Evolutionary conservation across 2,113 vertebrate species (phyloP).

Genomic region (Cynopterus brachyotis): DNA sequence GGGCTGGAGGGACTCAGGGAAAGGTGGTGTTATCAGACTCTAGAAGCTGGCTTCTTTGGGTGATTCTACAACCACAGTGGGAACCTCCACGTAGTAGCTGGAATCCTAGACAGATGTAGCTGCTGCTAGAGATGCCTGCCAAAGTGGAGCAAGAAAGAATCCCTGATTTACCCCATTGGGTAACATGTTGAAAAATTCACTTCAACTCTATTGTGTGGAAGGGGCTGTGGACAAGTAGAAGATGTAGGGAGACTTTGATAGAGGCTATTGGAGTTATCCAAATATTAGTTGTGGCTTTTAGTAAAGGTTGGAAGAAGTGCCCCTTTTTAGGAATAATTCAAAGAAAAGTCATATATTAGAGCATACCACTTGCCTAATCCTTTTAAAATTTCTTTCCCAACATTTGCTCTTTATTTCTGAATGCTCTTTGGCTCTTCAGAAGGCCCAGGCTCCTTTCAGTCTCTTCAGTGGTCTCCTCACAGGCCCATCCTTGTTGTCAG

Average conservation of each 20-base stretch:
- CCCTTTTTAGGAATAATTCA: not conserved
- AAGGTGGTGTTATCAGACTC: not conserved
- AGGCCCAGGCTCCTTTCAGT: constrained; percentile 74
- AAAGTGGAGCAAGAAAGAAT: not conserved
- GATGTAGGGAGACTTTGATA: not conserved
- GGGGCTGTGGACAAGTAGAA: not conserved
- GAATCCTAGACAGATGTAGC: not conserved
- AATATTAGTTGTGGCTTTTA: not conserved
- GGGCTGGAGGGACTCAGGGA: not conserved
- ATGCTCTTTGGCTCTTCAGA: constrained; percentile 81
- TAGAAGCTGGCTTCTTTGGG: not conserved
- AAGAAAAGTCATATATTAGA: not conserved
- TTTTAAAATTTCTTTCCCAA: constrained; percentile 94
- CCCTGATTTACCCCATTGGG: accelerated
- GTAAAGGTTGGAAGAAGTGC: not conserved
- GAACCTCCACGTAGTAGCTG: not conserved
- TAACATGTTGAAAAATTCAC: not conserved
- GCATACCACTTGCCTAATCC: constrained; percentile 83
- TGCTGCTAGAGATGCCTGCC: not conserved
- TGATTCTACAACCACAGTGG: not conserved
- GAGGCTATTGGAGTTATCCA: not conserved
- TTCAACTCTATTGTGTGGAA: not conserved
- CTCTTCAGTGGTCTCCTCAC: constrained; percentile 77
- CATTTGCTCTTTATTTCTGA: constrained; percentile 89
- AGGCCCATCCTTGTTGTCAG: constrained; percentile 70